These are phyloP conservation scores for Eunapius fragilis DNA, from an alignment of 37 sponge, comb jelly and placozoan species.

Conservation along the genomic window DNA sequence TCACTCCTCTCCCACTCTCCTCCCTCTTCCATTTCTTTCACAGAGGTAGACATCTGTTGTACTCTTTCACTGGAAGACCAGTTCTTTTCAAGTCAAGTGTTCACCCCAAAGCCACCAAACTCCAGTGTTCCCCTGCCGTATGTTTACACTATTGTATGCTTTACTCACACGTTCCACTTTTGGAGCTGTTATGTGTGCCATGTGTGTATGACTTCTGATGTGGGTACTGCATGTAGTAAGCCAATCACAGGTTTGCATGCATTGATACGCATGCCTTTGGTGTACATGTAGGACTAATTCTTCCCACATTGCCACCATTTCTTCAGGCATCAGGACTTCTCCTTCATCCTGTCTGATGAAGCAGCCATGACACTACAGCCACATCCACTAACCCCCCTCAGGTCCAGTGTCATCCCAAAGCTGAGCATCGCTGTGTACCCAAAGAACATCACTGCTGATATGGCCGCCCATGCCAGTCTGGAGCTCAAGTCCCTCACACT, in stretches of 20 bases:
- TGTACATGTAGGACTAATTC: too few species aligned
- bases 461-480: constrained; percentile 27
- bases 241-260: too few species aligned
- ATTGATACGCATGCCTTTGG: too few species aligned
- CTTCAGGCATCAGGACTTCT: constrained; percentile 46
- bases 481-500: constrained; percentile 34
- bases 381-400: not conserved
- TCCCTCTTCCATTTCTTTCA: too few species aligned
- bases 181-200: not conserved
- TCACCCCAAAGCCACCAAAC: not conserved
- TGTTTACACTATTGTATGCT: too few species aligned
- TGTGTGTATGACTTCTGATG: not conserved
- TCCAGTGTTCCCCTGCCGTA: constrained; percentile 11
- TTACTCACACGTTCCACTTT: not conserved
- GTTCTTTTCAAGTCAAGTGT: constrained; percentile 37
- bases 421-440: constrained; percentile 50
- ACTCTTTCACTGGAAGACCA: constrained; percentile 38
- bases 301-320: not conserved
- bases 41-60: constrained; percentile 42
- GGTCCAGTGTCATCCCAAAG: constrained; percentile 20
- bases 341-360: constrained; percentile 51
- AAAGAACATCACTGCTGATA: constrained; percentile 25
- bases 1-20: too few species aligned
- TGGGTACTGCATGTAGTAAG: too few species aligned
- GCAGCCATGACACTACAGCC: constrained; percentile 28